Percentiles rank a stretch among this genome's conserved stretches.
Evolutionary conservation across 2,888 invertebrate genomes (phyloP).

Genomic region (Hipparchia sbordonii): DNA sequence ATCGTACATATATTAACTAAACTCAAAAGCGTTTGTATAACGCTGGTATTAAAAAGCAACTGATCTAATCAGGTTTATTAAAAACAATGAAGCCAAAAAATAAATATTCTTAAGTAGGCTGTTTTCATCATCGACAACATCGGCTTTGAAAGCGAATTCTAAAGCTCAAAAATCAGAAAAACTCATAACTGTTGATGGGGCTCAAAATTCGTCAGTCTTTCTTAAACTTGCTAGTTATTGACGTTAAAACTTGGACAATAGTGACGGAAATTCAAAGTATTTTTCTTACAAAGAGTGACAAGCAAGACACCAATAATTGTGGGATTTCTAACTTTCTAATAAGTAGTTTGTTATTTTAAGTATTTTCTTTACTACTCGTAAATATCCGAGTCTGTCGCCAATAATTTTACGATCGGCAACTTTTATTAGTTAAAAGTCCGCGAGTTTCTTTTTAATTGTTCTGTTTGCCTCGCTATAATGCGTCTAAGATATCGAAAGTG

Average conservation of each 20-base stretch:
- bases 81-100: no score
- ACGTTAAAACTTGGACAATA: not conserved
- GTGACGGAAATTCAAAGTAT: not conserved
- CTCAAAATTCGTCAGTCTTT: no score
- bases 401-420: slow-evolving; percentile 36
- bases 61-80: no score
- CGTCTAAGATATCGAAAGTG: slow-evolving; percentile 31
- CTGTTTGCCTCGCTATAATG: slow-evolving; percentile 32
- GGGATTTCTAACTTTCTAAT: slow-evolving; percentile 13
- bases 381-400: slow-evolving; percentile 28
- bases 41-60: no score
- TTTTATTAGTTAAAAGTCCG: slow-evolving; percentile 32
- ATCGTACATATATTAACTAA: no score
- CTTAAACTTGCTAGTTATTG: no score
- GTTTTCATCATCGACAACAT: no score
- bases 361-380: slow-evolving; percentile 25
- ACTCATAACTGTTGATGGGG: no score
- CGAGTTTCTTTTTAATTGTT: slow-evolving; percentile 38
- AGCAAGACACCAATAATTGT: slow-evolving; percentile 5
- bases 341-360: slow-evolving; percentile 4
- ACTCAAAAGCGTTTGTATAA: no score
- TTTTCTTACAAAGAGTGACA: slow-evolving; percentile 2
- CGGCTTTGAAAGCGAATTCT: no score
- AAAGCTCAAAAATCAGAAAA: no score
- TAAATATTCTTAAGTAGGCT: no score